phyloP scores from a whole-genome alignment of 2,113 vertebrate species.

The Dromas ardeola region DNA sequence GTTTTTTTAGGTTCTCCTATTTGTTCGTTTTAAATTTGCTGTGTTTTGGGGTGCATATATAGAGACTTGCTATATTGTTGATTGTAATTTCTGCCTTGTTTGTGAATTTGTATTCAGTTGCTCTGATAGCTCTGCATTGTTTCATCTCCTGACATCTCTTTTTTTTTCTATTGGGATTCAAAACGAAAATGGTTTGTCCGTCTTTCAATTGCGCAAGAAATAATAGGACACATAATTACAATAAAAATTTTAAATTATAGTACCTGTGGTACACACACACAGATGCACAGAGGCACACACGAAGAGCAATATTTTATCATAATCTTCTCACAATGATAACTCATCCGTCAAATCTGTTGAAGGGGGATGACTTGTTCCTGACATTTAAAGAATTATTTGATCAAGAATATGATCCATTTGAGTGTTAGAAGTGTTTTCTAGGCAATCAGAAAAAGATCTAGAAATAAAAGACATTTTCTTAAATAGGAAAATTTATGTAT shows the following conservation, averaged over 20 bases:
- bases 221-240: background rate
- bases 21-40: background rate
- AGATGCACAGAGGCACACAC: rapidly evolving
- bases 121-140: background rate
- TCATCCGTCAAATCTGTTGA: background rate
- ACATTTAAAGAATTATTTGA: background rate
- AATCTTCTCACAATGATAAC: background rate
- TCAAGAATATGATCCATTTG: background rate
- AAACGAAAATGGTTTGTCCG: background rate
- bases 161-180: background rate
- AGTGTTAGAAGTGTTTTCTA: background rate
- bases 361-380: background rate
- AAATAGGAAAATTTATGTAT: background rate
- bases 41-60: background rate
- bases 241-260: background rate
- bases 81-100: background rate
- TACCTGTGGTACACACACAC: background rate
- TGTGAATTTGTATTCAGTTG: background rate
- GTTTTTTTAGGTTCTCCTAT: background rate
- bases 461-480: conserved; percentile 3
- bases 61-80: background rate
- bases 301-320: background rate
- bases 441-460: background rate
- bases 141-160: background rate
- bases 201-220: background rate